Conservation (phyloP, 2,797 vertebrate species). For the Muscicapa comitata region DNA sequence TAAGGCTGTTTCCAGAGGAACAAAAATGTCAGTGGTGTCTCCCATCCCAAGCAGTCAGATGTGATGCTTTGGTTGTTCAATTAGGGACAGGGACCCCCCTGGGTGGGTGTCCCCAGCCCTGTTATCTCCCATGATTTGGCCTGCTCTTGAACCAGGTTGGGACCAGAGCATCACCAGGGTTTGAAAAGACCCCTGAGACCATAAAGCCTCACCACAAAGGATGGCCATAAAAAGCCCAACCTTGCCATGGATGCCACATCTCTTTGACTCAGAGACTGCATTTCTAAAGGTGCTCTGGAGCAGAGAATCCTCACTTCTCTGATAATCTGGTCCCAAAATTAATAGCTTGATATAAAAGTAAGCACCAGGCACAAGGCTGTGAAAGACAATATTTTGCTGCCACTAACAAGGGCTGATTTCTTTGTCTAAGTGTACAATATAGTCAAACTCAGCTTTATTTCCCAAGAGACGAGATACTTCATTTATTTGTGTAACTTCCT, state of each 20-base stretch:
- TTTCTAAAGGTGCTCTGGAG: not conserved
- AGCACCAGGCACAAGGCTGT: slow-evolving; percentile 15
- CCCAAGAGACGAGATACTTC: slow-evolving; percentile 62
- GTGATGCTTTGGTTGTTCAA: not conserved
- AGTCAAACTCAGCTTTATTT: slow-evolving; percentile 64
- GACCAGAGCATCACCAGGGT: too few relatives aligned
- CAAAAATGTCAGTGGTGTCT: not conserved
- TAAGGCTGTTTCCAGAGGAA: not conserved
- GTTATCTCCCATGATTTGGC: not conserved
- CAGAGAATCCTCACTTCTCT: not conserved
- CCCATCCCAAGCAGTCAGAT: not conserved
- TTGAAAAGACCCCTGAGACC: not conserved
- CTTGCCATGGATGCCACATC: not conserved
- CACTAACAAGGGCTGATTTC: slow-evolving; percentile 65
- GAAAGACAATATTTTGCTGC: slow-evolving; percentile 56
- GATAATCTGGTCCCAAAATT: not conserved
- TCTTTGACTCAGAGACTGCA: not conserved
- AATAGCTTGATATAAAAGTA: slow-evolving; percentile 8
- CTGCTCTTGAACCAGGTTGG: not conserved
- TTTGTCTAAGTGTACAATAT: slow-evolving; percentile 51
- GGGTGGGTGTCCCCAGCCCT: not conserved
- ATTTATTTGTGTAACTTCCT: slow-evolving; percentile 70
- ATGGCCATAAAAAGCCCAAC: not conserved
- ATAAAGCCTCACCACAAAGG: fast-evolving
- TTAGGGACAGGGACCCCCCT: not conserved